phyloP scores from a whole-genome alignment of 2,113 vertebrate species.

The Peucedramus taeniatus region DNA sequence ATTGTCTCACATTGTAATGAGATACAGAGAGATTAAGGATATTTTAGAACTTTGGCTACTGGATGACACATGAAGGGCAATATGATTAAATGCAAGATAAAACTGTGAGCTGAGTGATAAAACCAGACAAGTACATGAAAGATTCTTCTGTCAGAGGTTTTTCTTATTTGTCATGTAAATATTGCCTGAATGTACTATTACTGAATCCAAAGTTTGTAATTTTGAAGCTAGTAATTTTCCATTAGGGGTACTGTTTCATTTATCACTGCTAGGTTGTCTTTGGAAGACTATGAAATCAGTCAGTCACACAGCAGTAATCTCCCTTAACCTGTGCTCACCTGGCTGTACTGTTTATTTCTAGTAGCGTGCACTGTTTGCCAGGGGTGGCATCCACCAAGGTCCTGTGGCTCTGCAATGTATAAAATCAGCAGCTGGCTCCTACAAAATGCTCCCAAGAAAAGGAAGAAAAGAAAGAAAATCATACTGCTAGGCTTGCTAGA shows the following conservation, averaged over 20 bases:
- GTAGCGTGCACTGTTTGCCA: neutral
- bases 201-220: constrained; percentile 35
- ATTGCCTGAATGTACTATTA: constrained; percentile 1
- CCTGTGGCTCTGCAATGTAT: neutral
- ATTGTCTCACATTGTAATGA: constrained; percentile 29
- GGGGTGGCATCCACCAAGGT: neutral
- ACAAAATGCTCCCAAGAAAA: neutral
- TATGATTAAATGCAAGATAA: constrained; percentile 55
- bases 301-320: neutral
- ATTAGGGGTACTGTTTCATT: neutral
- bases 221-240: neutral
- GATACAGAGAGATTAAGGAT: constrained; percentile 37
- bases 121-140: constrained; percentile 42
- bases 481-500: neutral
- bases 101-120: constrained; percentile 55
- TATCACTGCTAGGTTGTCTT: neutral
- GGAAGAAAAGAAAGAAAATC: neutral
- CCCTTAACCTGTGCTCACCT: neutral
- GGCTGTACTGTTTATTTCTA: neutral
- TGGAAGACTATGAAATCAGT: neutral
- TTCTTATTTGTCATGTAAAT: constrained; percentile 58
- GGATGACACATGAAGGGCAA: constrained; percentile 57
- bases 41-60: constrained; percentile 46
- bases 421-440: neutral
- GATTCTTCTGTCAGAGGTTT: constrained; percentile 36